A percentile compares a stretch with the other conserved stretches of the same genome.
These are phyloP conservation scores for Drosophila pruinosa DNA, from an alignment of 1,140 invertebrate genomes.

Conservation along the genomic window DNA sequence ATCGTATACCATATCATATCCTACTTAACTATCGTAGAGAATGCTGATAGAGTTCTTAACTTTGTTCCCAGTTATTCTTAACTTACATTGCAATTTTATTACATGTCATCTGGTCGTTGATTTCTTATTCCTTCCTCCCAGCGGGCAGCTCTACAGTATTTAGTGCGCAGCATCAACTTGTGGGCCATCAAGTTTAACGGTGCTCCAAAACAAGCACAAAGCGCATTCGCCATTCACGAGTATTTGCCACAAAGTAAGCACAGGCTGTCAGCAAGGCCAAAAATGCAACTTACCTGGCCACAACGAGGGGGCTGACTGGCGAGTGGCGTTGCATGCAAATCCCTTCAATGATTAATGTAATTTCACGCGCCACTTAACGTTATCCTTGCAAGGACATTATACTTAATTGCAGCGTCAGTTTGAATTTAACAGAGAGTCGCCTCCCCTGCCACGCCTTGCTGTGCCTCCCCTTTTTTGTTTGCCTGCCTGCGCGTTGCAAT, in stretches of 20 bases:
- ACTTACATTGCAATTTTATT: not conserved
- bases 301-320: not conserved
- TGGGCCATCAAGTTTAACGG: conserved; percentile 2
- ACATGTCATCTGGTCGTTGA: no score
- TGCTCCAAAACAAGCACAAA: conserved; percentile 16
- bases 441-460: not conserved
- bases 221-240: not conserved
- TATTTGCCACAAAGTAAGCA: conserved; percentile 17
- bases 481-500: conserved; percentile 20
- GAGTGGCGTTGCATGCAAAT: conserved; percentile 68
- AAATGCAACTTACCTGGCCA: conserved; percentile 27
- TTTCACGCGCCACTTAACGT: conserved; percentile 82
- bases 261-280: conserved; percentile 16
- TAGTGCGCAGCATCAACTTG: not conserved
- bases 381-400: conserved; percentile 82
- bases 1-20: no score
- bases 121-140: not conserved
- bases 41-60: not conserved
- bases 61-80: not conserved
- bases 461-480: conserved; percentile 13
- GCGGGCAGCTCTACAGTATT: not conserved
- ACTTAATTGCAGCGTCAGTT: conserved; percentile 82
- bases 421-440: conserved; percentile 73
- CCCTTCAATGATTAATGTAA: conserved; percentile 82
- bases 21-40: no score